A percentile compares a stretch with the other conserved stretches of the same genome.
Conservation (phyloP, 2,888 invertebrate species). For the Limnephilus lunatus region DNA sequence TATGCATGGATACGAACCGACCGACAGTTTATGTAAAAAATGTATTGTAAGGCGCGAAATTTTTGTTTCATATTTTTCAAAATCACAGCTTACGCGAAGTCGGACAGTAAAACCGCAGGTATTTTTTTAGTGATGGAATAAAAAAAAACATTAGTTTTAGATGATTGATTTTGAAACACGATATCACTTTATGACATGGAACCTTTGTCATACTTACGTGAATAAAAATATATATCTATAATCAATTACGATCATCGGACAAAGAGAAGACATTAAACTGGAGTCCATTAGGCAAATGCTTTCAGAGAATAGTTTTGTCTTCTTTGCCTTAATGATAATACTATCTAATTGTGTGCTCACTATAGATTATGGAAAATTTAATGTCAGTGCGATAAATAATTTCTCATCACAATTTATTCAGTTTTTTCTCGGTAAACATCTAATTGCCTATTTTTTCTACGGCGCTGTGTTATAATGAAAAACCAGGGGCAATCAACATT, state of each 20-base stretch:
- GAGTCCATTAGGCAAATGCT: neutral
- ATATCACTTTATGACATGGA: neutral
- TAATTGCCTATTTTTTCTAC: slow-evolving; percentile 19
- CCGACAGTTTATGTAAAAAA: no score
- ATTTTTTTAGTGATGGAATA: no score
- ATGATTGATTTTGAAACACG: neutral
- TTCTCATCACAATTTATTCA: slow-evolving; percentile 47
- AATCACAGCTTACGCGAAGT: no score
- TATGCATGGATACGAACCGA: no score
- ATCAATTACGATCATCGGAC: neutral
- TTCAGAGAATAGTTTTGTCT: slow-evolving; percentile 20
- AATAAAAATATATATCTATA: neutral
- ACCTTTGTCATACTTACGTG: neutral
- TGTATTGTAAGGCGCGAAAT: no score
- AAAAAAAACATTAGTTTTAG: no score
- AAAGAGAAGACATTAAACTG: neutral
- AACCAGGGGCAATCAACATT: neutral
- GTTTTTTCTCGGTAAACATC: slow-evolving; percentile 32
- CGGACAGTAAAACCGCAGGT: no score
- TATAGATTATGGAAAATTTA: slow-evolving; percentile 25
- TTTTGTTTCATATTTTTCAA: no score
- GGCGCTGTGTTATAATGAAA: slow-evolving; percentile 10
- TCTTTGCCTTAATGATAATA: neutral
- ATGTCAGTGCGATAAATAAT: slow-evolving; percentile 46
- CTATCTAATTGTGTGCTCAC: neutral